Evolutionary conservation across 2,797 vertebrate genomes (phyloP), one percentile per base, ranked within the genome.

Genomic region (Staurois parvus): DNA sequence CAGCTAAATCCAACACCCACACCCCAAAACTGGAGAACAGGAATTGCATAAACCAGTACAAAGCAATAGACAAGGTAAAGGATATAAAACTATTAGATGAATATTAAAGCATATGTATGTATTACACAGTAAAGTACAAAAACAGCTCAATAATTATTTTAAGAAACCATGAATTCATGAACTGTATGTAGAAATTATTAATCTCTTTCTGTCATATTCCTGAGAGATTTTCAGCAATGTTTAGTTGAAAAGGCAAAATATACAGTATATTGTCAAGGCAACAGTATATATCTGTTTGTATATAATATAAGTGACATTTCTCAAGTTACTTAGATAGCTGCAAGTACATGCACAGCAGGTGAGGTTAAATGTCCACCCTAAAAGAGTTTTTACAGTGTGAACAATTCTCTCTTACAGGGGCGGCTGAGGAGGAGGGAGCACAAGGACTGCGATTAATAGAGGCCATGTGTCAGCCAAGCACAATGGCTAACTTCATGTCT

Each of bases 401-500:
- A 86, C 79, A 86, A 82, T 82, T 78, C 34, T 24, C 79, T 83
- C 79, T 86, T 86, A 28, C 72, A 83, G 37, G 79, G 68, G 40
- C 62, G 81, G 73, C 74, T 72, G 48, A 69, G 67, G 56, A 82
- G 84, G 84, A 68, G 84, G 64, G 42, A 73, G 79, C 34, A 76
- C 72, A 80, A 82, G 74, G 48, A 24, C 28, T 64, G 72, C 79
- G 76, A 78, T 79, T 78, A 79, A 79, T 79, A 73, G 69, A 79
- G 68, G 68, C 66, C 79, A 82, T 86, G 79, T 83, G 85, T 86
- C 79, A 86, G 85, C 30, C 62, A 48, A 37, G 77, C 52, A 86
- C 73, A 86, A 69, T 76, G 79, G 84, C 67, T 70, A 86, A 86
- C 79, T 86, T 86, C 84, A 86, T 86, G 80, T 72, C 56, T 76